Evolutionary conservation across 2,888 invertebrate genomes (phyloP).

Genomic region (Spisula subtruncata): DNA sequence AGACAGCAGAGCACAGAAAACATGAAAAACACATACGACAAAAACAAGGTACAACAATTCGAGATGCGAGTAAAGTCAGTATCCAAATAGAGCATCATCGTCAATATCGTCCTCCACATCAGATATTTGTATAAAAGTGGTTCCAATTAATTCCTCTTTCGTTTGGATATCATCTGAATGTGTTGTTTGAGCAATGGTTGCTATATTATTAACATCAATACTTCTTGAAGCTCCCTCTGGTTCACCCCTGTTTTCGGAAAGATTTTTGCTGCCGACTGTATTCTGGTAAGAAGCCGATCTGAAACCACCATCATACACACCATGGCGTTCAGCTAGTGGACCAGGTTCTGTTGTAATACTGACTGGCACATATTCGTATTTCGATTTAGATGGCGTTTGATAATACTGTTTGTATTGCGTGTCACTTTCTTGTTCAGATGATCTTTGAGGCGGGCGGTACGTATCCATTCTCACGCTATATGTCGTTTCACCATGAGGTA

Average conservation of each 20-base stretch:
- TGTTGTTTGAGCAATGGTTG: background rate
- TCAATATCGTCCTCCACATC: background rate
- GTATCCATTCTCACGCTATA: background rate
- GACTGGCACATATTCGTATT: background rate
- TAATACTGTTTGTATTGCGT: background rate
- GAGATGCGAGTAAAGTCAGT: no score
- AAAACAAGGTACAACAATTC: no score
- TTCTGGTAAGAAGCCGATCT: background rate
- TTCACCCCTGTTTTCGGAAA: conserved; percentile 30
- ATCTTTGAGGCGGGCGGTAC: background rate
- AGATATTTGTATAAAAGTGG: background rate
- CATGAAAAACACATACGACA: no score
- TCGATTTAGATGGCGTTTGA: background rate
- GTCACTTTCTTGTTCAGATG: background rate
- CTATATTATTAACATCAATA: background rate
- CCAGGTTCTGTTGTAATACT: background rate
- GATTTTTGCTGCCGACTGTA: conserved; percentile 14
- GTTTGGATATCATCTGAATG: background rate
- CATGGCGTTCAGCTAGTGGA: background rate
- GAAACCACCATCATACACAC: background rate
- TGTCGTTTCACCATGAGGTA: background rate
- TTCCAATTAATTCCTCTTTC: background rate
- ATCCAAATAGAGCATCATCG: conserved; percentile 43
- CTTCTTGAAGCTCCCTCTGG: conserved; percentile 27
- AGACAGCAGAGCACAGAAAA: no score